Percentiles rank a stretch among this genome's conserved stretches.
Evolutionary conservation across 2,797 vertebrate genomes (phyloP).

Genomic region (Pantherophis alleghaniensis): DNA sequence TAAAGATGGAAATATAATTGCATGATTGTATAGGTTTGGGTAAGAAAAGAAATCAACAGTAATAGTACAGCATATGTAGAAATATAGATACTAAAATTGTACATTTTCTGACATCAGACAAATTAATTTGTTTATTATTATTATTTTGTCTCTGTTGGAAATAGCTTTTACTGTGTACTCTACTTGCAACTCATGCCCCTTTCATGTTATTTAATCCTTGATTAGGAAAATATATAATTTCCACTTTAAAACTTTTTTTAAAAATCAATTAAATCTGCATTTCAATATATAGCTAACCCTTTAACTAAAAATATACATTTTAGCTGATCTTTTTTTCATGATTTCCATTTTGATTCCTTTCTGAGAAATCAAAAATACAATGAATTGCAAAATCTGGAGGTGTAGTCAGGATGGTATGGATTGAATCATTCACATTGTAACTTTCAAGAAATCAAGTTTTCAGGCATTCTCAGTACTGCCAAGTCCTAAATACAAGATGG

Average conservation of each 20-base stretch:
- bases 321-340: not conserved
- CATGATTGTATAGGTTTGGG: not conserved
- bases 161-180: not conserved
- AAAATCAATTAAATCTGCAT: not conserved
- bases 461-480: not conserved
- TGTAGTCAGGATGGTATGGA: not conserved
- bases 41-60: not conserved
- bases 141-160: not conserved
- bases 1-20: slow-evolving; percentile 12
- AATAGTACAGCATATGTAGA: not conserved
- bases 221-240: not conserved
- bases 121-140: not conserved
- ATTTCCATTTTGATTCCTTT: not conserved
- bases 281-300: not conserved
- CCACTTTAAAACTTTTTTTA: not conserved
- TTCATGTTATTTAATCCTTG: not conserved
- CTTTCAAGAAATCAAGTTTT: not conserved
- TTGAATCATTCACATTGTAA: not conserved
- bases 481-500: not conserved
- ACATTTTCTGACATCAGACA: not conserved
- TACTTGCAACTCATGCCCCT: not conserved
- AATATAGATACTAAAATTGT: slow-evolving; percentile 4
- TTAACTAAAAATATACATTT: not conserved
- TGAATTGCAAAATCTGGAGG: not conserved
- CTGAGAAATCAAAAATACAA: not conserved